Evolutionary conservation across 2,113 vertebrate species (phyloP).

Genomic region (Oreochromis niloticus): DNA sequence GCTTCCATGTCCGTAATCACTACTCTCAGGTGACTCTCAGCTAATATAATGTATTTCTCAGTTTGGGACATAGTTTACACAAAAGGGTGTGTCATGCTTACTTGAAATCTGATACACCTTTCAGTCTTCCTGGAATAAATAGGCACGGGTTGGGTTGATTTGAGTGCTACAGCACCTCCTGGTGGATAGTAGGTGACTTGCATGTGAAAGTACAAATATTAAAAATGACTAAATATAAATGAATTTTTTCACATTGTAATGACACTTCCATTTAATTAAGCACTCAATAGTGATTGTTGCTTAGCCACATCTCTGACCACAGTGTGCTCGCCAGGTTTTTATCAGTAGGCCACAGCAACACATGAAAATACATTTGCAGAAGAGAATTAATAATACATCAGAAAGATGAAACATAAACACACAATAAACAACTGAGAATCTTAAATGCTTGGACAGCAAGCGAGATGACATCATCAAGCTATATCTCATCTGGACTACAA

Average conservation of each 20-base stretch:
- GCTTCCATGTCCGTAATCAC: background rate
- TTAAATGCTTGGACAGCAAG: background rate
- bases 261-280: background rate
- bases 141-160: background rate
- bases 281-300: background rate
- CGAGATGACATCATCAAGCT: background rate
- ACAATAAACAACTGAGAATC: background rate
- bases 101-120: background rate
- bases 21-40: background rate
- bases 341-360: background rate
- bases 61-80: background rate
- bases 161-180: background rate
- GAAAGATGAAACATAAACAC: background rate
- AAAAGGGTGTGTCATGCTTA: background rate
- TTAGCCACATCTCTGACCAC: background rate
- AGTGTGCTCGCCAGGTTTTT: background rate
- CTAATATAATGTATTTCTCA: background rate
- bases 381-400: background rate
- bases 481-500: background rate
- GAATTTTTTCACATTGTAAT: background rate
- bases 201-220: background rate
- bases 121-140: background rate
- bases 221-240: background rate
- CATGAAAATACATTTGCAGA: background rate
- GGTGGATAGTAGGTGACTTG: background rate